Evolutionary conservation across 2,113 vertebrate species (phyloP), one percentile per base, ranked within the genome.

Genomic region (Pipra filicauda): DNA sequence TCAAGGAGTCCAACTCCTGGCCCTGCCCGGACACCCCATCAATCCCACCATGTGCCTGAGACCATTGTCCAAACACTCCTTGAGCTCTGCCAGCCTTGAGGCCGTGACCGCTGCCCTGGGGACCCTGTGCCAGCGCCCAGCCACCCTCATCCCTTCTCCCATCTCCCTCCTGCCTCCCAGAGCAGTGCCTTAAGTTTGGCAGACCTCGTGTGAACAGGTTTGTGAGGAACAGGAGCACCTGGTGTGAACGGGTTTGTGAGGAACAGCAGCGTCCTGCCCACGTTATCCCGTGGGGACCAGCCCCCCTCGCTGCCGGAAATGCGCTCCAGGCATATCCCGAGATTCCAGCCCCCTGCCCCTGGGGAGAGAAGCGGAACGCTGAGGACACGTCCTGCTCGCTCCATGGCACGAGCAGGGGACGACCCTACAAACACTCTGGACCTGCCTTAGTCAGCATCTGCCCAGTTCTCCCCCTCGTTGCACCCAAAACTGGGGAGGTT

Each of bases 271-370:
- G 3, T 51, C 49, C 49, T 51, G 26, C 49, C 6, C 0, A 1
- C 0, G 0, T 75, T 23, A 39, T 9, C 62, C 62, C 2, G 0
- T 16, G 33, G 24, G 74, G 26, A 69, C 15, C 1, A 0, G 24
- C 27, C 67, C 31, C 27, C 27, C 31, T 72, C 6, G 0, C 31
- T 16, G 44, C 59, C 78, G 69, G 35, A n/a, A 57, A 3, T 62
- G 33, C 15, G 46, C 9, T 5, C 73, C 22, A 9, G 31, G 57
- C 57, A 33, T 2, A 3, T 59, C 1, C 33, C 1, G 2, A 20
- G 28, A 49, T 89, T 69, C 76, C 87, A 65, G 0, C 12, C 33
- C 5, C 5, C 26, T 41, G 41, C 62, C 44, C 33, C 33, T 0
- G 1, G 70, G 65, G 18, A 2, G 13, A 64, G 87, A 52, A 59